Percentiles rank a stretch among this genome's conserved stretches.
These are phyloP conservation scores for Cheilosia urbana DNA, from an alignment of 2,888 invertebrate species.

Conservation along the genomic window DNA sequence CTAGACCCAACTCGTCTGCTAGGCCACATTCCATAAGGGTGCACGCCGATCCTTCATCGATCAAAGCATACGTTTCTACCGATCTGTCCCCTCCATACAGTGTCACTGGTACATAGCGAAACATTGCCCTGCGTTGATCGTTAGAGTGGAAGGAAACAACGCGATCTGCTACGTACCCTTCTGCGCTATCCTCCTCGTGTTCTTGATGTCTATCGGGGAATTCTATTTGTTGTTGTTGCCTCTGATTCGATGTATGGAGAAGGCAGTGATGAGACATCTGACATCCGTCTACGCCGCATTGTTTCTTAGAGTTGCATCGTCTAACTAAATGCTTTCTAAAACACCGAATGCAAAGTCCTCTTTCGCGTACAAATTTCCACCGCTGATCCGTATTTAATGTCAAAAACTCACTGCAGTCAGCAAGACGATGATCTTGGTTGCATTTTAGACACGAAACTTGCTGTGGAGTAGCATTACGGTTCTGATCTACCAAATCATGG, in stretches of 20 bases:
- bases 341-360: slow-evolving; percentile 45
- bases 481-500: slow-evolving; percentile 1
- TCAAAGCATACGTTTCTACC: slow-evolving; percentile 61
- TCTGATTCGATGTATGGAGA: not conserved
- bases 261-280: not conserved
- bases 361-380: slow-evolving; percentile 30
- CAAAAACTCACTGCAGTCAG: slow-evolving; percentile 12
- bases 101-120: slow-evolving; percentile 49
- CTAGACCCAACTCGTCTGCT: slow-evolving; percentile 44
- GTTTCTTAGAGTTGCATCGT: too few relatives aligned
- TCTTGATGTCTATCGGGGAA: not conserved
- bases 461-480: not conserved
- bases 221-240: not conserved
- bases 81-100: slow-evolving; percentile 27
- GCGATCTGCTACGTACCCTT: not conserved
- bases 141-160: slow-evolving; percentile 30
- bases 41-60: slow-evolving; percentile 70
- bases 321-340: slow-evolving; percentile 44
- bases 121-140: slow-evolving; percentile 4
- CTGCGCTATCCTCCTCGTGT: not conserved
- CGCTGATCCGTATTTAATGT: not conserved
- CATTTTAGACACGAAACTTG: slow-evolving; percentile 24
- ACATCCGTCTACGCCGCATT: slow-evolving; percentile 20
- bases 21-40: slow-evolving; percentile 54
- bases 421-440: slow-evolving; percentile 3